Base-by-base conservation (phyloP, 2,113 vertebrate species). In the Larimichthys polyactis region DNA sequence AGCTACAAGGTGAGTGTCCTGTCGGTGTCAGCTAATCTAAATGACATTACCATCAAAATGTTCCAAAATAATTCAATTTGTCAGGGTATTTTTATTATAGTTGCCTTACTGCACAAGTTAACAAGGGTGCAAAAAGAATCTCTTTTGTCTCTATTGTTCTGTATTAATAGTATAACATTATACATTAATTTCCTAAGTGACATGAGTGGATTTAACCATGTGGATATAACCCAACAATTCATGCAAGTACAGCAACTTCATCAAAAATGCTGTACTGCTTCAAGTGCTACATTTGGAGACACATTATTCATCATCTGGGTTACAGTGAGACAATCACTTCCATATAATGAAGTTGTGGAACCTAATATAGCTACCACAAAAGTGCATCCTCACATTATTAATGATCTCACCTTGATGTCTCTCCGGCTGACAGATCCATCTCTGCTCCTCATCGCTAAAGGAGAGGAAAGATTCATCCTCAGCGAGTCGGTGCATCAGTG, bases 391-490 rank as follows among this genome's bases (percentile, higher is more conserved):
- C 24, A 19, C 49, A 24, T 71, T 22, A 71, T 75, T 46, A 55
- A 22, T 29, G 19, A 9, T 63, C 73, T 63, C 65, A 63, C 54
- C 55, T 20, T 0, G 40, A 48, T 48, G 32, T n/a, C 46, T 76
- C 67, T 51, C n/a, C 0, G 44, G 59, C 60, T 32, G 81, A 44
- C 57, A 36, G 51, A 52, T 29, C 11, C 22, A 7, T n/a, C 19
- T 55, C 43, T 19, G 32, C 70, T 66, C n/a, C 46, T 71, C 49
- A 0, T 15, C 16, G 24, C 58, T 22, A 19, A 69, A 62, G 15
- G 29, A 59, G 67, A 43, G 54, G 49, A 71, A 79, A 75, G 67
- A 58, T 85, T 65, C 27, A 15, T 48, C 63, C 58, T 43, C 49
- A 59, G 0, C 3, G 11, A 72, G 51, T 49, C 1, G 15, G 11